Base-by-base conservation (phyloP, 2,797 vertebrate species). In the Nasua narica region DNA sequence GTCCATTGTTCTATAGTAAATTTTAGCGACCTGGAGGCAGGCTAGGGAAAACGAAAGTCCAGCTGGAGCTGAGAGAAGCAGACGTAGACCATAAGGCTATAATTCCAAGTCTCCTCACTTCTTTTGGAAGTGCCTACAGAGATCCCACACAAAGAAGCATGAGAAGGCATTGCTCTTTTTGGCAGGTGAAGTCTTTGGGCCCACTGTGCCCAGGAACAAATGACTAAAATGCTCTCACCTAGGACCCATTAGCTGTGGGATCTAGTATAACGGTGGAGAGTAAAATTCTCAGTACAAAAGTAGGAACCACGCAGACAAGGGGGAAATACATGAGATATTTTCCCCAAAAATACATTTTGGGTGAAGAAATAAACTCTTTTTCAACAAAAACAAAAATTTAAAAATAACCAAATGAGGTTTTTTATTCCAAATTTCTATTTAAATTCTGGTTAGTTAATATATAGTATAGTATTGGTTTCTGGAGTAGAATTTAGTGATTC, bases 331-430 rank as follows among this genome's bases (percentile, higher is more conserved):
- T 72, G 62, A 67, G 82, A 88, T 5, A 4, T 50, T 70, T 77
- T 60, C 40, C 29, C 18, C 27, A 58, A 52, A 60, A 52, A 69
- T 32, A 2, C 29, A 35, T 85, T 84, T 58, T 60, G n/a, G 11
- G n/a, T 76, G 46, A 95, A 88, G 19, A 94, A 91, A 91, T 37
- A 58, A 70, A 25, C 32, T 50, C 78, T 29, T 94, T 69, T 90
- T 84, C 37, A 74, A 76, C 37, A 90, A 83, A 43, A 14, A 40
- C 32, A 11, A 78, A 91, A 83, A 96, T 95, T 93, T 18, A 74
- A 58, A 65, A 48, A 19, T 79, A 87, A 54, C 19, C 13, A 78
- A 54, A 74, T 69, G 10, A 60, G 2, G 23, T 65, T 0, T 69
- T 83, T 90, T 90, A 72, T 70, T 84, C 65, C 9, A 67, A 67